Percentiles rank a stretch among this genome's conserved stretches.
phyloP scores from a whole-genome alignment of 2,113 vertebrate species.

The Sterna hirundo region DNA sequence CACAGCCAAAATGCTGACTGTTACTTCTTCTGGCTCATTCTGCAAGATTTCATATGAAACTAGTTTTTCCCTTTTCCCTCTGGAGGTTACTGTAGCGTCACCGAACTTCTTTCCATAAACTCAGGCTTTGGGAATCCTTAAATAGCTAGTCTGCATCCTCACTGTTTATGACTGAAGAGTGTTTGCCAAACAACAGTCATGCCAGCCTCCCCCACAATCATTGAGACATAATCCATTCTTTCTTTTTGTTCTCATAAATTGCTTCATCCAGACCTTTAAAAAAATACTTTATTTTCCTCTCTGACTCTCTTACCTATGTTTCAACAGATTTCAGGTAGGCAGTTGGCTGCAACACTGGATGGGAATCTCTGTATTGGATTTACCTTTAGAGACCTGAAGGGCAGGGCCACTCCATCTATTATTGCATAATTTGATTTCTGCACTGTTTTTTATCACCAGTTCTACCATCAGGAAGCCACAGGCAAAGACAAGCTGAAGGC shows the following conservation, averaged over 20 bases:
- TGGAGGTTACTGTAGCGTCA: not conserved
- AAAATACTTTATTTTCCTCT: not conserved
- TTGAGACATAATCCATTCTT: not conserved
- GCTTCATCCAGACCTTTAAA: not conserved
- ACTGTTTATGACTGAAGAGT: not conserved
- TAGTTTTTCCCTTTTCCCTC: not conserved
- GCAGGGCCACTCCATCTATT: not conserved
- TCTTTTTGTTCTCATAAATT: constrained; percentile 16
- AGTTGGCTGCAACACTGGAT: not conserved
- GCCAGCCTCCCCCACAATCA: not conserved
- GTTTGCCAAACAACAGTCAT: constrained; percentile 12
- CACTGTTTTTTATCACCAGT: not conserved
- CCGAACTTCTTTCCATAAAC: not conserved
- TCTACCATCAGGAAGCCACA: not conserved
- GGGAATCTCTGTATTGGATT: not conserved
- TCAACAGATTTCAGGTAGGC: not conserved
- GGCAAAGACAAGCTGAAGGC: not conserved
- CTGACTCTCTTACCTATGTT: not conserved
- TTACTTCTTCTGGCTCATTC: not conserved
- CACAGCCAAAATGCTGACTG: not conserved
- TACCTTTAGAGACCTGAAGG: not conserved
- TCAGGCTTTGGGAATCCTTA: not conserved
- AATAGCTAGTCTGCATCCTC: not conserved
- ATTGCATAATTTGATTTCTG: not conserved
- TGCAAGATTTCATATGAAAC: not conserved